phyloP scores from a whole-genome alignment of 2,888 invertebrate genomes.

The Calameuta idolon region DNA sequence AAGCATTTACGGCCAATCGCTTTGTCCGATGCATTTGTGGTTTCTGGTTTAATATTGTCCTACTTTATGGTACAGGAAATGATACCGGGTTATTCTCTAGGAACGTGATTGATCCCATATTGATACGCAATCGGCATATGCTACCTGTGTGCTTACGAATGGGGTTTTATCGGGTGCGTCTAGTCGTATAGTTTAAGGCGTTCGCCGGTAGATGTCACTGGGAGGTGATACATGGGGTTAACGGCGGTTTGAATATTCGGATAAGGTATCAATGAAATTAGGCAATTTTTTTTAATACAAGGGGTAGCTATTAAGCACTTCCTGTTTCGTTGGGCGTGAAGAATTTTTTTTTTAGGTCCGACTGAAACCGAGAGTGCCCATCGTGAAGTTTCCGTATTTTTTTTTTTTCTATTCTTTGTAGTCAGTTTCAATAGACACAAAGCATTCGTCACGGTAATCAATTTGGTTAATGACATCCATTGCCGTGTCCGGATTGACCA shows the following conservation, averaged over 20 bases:
- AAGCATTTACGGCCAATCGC: slow-evolving; percentile 5
- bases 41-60: background rate
- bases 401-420: no score
- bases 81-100: background rate
- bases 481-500: background rate
- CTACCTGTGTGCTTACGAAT: background rate
- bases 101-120: background rate
- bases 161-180: background rate
- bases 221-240: background rate
- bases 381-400: background rate
- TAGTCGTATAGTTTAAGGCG: background rate
- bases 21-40: background rate
- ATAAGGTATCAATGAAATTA: background rate
- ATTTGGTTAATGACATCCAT: background rate
- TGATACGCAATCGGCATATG: background rate
- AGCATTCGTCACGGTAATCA: background rate
- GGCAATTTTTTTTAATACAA: background rate
- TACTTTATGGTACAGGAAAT: background rate
- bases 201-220: background rate
- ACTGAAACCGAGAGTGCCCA: background rate
- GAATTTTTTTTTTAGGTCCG: no score
- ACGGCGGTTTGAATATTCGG: background rate
- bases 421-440: background rate
- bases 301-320: background rate
- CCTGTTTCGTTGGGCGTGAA: background rate